These are phyloP conservation scores for Drosophila nigromelanica DNA, from an alignment of 1,140 invertebrate genomes.

Conservation along the genomic window DNA sequence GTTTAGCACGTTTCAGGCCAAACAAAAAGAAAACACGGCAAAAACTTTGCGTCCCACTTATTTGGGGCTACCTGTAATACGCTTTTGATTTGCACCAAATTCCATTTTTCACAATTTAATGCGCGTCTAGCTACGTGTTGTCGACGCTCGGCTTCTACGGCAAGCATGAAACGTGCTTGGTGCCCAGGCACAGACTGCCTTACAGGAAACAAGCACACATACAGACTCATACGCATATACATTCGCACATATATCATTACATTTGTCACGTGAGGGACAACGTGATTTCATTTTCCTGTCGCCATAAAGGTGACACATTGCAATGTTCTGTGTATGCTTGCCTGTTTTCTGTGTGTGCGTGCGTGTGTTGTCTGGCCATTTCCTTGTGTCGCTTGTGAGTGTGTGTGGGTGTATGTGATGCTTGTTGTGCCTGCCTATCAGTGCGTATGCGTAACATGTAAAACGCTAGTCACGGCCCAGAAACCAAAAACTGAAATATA, in stretches of 20 bases:
- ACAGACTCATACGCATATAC: conserved; percentile 7
- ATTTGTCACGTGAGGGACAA: conserved; percentile 81
- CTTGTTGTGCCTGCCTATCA: conserved; percentile 30
- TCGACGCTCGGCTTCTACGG: conserved; percentile 62
- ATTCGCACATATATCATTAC: conserved; percentile 72
- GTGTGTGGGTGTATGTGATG: conserved; percentile 7
- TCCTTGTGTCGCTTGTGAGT: not conserved
- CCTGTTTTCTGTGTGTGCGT: conserved; percentile 5
- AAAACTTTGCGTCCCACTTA: conserved; percentile 66
- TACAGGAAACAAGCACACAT: conserved; percentile 15
- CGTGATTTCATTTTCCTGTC: conserved; percentile 82
- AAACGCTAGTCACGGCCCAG: conserved; percentile 35
- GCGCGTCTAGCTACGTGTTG: conserved; percentile 80
- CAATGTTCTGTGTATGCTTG: conserved; percentile 50
- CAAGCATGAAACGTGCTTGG: conserved; percentile 58
- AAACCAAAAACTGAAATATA: conserved; percentile 13
- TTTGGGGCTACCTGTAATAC: conserved; percentile 67
- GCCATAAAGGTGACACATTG: conserved; percentile 82
- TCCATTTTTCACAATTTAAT: conserved; percentile 83
- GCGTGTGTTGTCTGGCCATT: conserved; percentile 19
- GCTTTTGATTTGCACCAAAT: conserved; percentile 80
- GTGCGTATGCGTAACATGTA: conserved; percentile 63
- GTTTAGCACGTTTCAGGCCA: conserved; percentile 51
- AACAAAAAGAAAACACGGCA: conserved; percentile 11
- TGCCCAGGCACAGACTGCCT: conserved; percentile 25